phyloP scores from a whole-genome alignment of 2,888 invertebrate genomes.

The Nipponacmea schrenckii region DNA sequence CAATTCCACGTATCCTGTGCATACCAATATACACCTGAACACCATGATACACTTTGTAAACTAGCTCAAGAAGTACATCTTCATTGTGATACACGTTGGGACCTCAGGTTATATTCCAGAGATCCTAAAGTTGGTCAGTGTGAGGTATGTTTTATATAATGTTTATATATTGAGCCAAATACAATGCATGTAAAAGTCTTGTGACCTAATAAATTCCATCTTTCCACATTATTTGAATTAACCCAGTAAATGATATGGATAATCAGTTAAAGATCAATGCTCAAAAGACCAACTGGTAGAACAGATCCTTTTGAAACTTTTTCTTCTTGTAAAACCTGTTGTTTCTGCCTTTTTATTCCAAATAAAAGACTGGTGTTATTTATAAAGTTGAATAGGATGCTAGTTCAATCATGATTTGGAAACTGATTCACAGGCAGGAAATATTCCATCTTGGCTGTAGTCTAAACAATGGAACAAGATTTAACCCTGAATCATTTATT shows the following conservation, averaged over 20 bases:
- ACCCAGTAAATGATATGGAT: background rate
- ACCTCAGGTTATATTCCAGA: slow-evolving; percentile 86
- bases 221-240: background rate
- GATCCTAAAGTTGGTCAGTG: slow-evolving; percentile 70
- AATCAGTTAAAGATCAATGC: no score
- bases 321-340: no score
- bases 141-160: slow-evolving; percentile 47
- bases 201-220: background rate
- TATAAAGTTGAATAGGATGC: no score
- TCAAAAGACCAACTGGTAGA: no score
- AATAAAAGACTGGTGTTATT: no score
- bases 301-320: no score
- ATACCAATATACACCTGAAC: slow-evolving; percentile 83
- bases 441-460: no score
- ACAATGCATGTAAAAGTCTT: no score
- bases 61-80: slow-evolving; percentile 81
- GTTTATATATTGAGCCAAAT: slow-evolving; percentile 7
- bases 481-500: no score
- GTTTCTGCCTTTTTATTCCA: no score
- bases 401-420: background rate
- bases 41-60: slow-evolving; percentile 78
- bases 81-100: slow-evolving; percentile 80
- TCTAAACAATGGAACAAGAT: no score
- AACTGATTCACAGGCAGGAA: background rate
- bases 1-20: slow-evolving; percentile 88